Evolutionary conservation across 2,888 invertebrate species (phyloP).

Genomic region (Drosophila colorata): DNA sequence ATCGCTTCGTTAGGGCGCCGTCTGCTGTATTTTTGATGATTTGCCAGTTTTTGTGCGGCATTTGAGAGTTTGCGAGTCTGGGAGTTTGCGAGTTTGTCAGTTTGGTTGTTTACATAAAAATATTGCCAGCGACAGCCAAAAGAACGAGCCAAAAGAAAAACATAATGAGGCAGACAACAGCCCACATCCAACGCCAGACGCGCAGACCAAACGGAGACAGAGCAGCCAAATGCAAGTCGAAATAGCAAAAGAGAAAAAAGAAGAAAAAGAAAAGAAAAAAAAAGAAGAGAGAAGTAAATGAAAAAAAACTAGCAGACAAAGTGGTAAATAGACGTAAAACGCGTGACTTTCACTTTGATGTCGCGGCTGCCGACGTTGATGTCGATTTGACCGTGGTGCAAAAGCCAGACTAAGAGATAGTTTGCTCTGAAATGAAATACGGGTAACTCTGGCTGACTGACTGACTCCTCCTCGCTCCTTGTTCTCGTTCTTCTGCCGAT

Average conservation of each 20-base stretch:
- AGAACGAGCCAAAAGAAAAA: constrained; percentile 42
- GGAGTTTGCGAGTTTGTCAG: constrained; percentile 28
- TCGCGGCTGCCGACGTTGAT: constrained; percentile 23
- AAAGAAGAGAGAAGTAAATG: constrained; percentile 8
- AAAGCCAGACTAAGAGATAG: constrained; percentile 37
- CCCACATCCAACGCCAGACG: constrained; percentile 55
- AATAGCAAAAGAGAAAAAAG: constrained; percentile 14
- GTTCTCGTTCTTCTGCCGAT: constrained; percentile 11
- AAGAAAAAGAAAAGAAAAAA: constrained; percentile 6
- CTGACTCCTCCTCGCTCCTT: background rate
- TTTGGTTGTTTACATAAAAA: constrained; percentile 74
- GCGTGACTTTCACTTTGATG: constrained; percentile 82
- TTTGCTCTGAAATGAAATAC: constrained; percentile 36
- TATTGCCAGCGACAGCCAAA: constrained; percentile 57
- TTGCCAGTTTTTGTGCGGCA: constrained; percentile 53
- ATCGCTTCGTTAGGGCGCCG: constrained; percentile 57
- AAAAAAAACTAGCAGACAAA: constrained; percentile 66
- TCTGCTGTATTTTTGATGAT: constrained; percentile 57
- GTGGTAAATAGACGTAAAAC: constrained; percentile 76
- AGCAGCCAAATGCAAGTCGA: constrained; percentile 27
- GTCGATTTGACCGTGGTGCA: constrained; percentile 54
- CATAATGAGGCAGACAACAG: constrained; percentile 72
- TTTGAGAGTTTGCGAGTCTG: constrained; percentile 21
- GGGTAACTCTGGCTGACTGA: constrained; percentile 19
- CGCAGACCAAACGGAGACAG: constrained; percentile 46